phyloP scores from a whole-genome alignment of 2,797 vertebrate species.

The Mormyrops boulengeri region DNA sequence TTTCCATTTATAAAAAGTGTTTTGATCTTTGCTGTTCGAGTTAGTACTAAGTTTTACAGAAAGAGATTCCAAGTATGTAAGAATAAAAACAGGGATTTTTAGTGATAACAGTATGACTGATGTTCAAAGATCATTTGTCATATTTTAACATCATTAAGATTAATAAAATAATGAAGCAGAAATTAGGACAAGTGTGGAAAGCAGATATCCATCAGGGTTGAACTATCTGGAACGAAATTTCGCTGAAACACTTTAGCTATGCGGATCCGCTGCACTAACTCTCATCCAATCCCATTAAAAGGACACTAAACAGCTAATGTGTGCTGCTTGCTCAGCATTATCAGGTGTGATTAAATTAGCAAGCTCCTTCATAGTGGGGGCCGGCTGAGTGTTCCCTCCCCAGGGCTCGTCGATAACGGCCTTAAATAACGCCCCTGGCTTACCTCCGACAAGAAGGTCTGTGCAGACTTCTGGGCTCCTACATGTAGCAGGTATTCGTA shows the following conservation, averaged over 20 bases:
- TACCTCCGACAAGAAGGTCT: slow-evolving; percentile 85
- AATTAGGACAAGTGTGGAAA: neutral
- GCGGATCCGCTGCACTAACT: slow-evolving; percentile 20
- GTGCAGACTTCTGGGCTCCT: slow-evolving; percentile 83
- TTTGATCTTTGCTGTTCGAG: neutral
- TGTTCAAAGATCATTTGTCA: neutral
- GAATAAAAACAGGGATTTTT: neutral
- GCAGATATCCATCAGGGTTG: neutral
- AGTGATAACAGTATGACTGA: neutral
- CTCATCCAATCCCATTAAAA: slow-evolving; percentile 31
- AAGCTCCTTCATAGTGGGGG: neutral
- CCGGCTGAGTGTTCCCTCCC: slow-evolving; percentile 9
- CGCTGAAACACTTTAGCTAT: slow-evolving; percentile 19
- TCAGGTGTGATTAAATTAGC: slow-evolving; percentile 35
- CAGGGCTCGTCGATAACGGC: neutral
- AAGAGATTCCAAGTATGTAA: neutral
- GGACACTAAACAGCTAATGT: slow-evolving; percentile 32
- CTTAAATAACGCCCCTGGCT: slow-evolving; percentile 30
- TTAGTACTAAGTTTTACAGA: neutral
- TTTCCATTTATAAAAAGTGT: neutral
- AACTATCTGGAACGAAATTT: slow-evolving; percentile 15
- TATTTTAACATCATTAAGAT: neutral
- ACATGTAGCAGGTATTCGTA: slow-evolving; percentile 85
- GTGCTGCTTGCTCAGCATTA: slow-evolving; percentile 32
- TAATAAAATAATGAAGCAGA: neutral